Evolutionary conservation across 2,888 invertebrate genomes (phyloP), one percentile per base, ranked within the genome.

Genomic region (Emmelina monodactyla): DNA sequence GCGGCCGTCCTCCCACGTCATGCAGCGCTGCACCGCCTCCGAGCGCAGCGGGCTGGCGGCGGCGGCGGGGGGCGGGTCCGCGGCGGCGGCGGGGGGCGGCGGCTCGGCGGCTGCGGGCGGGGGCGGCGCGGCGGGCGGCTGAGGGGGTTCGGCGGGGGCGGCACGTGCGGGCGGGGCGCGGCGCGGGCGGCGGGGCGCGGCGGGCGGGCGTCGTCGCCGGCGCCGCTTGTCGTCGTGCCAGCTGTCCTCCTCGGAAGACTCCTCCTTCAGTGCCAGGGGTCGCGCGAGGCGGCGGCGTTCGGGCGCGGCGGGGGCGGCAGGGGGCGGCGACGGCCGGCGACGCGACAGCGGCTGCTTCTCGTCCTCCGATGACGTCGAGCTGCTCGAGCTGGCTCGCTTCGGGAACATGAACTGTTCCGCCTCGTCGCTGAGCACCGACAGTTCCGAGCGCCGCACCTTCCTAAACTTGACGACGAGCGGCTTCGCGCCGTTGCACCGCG

Each of bases 351-450:
- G 58, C 10, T 57, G 55, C 43, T 83, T 83, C 0, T 85, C 85
- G 41, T 84, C 85, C 1, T 85, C 85, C 3, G 82, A 83, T 1
- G 80, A 79, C 9, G 80, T 79, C 14, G 82, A 83, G 37, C 73
- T 78, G 1, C 69, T 61, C 0, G 80, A 76, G 37, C 86, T 86
- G 12, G 86, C 85, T 28, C 85, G 82, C 46, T 84, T 86, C 0
- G 91, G 88, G 55, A 93, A 93, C 85, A 93, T 87, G 56, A 93
- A 93, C 48, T 89, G 92, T 51, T 92, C 92, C 0, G 93, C 93
- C 60, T 93, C 92, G 48, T 91, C 90, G 52, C 91, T 92, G 32
- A 93, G 64, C 33, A 88, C 83, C 1, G 87, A 85, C 33, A 92
- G 55, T 60, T 92, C 91, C 0, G 90, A 87, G 33, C 85, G 84